These are phyloP conservation scores for Ceraclea dissimilis DNA, from an alignment of 2,888 invertebrate genomes.

Conservation along the genomic window DNA sequence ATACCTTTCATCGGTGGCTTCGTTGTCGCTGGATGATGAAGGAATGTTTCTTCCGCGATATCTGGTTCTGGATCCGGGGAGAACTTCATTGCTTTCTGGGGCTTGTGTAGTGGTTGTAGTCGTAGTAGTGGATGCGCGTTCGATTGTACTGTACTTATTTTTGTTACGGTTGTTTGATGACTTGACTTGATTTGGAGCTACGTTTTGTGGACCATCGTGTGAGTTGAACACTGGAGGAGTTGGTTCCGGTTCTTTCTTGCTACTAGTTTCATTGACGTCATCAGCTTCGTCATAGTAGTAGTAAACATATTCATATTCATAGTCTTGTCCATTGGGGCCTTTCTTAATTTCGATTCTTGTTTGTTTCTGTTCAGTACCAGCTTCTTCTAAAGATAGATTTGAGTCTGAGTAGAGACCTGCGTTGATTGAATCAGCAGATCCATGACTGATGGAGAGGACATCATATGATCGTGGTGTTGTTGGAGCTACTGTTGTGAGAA, in stretches of 20 bases:
- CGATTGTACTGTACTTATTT: conserved; percentile 50
- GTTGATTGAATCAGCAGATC: conserved; percentile 46
- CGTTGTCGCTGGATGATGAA: conserved; percentile 46
- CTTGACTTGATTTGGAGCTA: conserved; percentile 39
- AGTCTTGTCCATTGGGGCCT: conserved; percentile 83
- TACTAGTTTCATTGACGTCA: conserved; percentile 33
- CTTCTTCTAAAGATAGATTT: conserved; percentile 50
- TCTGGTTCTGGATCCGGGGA: conserved; percentile 44
- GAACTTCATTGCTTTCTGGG: conserved; percentile 63
- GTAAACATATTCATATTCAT: conserved; percentile 87
- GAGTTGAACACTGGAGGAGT: conserved; percentile 41
- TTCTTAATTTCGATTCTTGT: conserved; percentile 78
- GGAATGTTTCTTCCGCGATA: conserved; percentile 45
- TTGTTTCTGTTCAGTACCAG: conserved; percentile 60
- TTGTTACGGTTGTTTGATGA: conserved; percentile 32
- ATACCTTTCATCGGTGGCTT: conserved; percentile 46
- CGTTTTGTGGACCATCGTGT: conserved; percentile 53
- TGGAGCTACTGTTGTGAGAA: conserved; percentile 46
- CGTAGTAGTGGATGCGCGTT: conserved; percentile 36
- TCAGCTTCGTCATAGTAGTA: conserved; percentile 77
- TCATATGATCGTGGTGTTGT: conserved; percentile 37
- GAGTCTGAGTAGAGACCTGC: conserved; percentile 43
- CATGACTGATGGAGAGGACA: conserved; percentile 45
- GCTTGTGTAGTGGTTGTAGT: conserved; percentile 39
- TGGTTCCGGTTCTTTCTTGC: conserved; percentile 29